phyloP scores from a whole-genome alignment of 2,888 invertebrate genomes.

The Diarsia mendica region DNA sequence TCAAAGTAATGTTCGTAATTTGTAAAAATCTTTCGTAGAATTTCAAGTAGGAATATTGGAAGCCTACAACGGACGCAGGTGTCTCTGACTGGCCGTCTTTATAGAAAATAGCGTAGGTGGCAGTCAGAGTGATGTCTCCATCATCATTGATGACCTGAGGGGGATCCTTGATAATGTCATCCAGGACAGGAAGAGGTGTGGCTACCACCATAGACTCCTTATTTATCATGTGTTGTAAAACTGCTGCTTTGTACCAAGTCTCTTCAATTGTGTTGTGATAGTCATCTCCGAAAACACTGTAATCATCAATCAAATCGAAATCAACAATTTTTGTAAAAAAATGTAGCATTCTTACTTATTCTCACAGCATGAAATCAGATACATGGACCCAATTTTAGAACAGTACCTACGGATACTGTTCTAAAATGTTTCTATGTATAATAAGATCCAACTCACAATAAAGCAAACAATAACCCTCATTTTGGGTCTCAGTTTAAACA shows the following conservation, averaged over 20 bases:
- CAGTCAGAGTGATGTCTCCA: constrained; percentile 93
- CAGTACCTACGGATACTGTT: not conserved
- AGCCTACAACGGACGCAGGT: constrained; percentile 97
- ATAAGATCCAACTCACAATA: not conserved
- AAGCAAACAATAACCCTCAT: too few species aligned
- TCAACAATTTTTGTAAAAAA: not conserved
- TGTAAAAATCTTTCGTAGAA: constrained; percentile 93
- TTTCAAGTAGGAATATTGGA: constrained; percentile 94
- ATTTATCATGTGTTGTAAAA: constrained; percentile 95
- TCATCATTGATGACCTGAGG: constrained; percentile 82
- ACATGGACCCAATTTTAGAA: not conserved
- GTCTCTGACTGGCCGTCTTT: constrained; percentile 94
- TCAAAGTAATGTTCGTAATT: constrained; percentile 84
- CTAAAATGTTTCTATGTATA: not conserved
- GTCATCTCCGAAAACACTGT: constrained; percentile 93
- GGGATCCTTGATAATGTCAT: constrained; percentile 77
- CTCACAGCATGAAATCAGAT: not conserved
- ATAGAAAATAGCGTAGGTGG: constrained; percentile 95
- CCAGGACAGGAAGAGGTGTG: constrained; percentile 91
- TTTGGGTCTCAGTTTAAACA: too few species aligned
- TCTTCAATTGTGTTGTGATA: constrained; percentile 95
- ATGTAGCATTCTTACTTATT: not conserved
- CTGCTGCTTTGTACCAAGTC: constrained; percentile 97
- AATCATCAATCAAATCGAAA: constrained; percentile 52
- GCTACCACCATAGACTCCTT: constrained; percentile 94